Base-by-base conservation (phyloP, 2,113 vertebrate genomes). In the Mesocricetus auratus region DNA sequence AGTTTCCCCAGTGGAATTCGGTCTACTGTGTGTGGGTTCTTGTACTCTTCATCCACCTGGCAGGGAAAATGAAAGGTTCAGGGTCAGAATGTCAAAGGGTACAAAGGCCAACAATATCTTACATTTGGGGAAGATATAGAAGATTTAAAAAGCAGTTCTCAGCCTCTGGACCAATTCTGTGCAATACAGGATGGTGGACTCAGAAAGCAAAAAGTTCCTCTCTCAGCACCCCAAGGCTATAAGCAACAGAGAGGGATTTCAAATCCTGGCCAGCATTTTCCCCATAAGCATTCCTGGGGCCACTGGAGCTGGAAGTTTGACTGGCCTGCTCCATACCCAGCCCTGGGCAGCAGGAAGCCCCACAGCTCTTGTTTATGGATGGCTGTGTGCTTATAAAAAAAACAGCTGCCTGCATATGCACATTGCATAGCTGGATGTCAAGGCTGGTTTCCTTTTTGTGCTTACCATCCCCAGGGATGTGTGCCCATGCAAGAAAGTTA, bases 11-110 rank as follows among this genome's bases (percentile, higher is more conserved):
- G 64, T 36, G 99, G 98, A 85, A 99, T 91, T 96, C 99, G 99
- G 97, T 99, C 99, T 98, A 99, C 99, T 0, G 99, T 98, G 97
- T 99, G 99, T 89, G 99, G 99, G 89, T 98, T 99, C 91, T 98
- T 98, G 97, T 99, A 99, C 94, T 99, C 99, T 93, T 99, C 99
- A 7, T 99, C 99, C 60, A 99, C 98, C 99, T 99, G 97, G 77
- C 73, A 98, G 86, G 81, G 96, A 97, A 96, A 39, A 68, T 86
- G 4, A 36, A 93, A 83, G 96, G 83, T 26, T 73, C 97, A 89
- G 68, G 96, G 78, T 90, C 78, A 94, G 75, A 87, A 87, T 2
- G 39, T 90, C 50, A 81, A 74, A 89, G 29, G 56, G 81, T 73
- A 78, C 90, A 50, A 94, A 86, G 74, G 56, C 36, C 78, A 68